Percentiles rank a stretch among this genome's conserved stretches.
Conservation (phyloP, 2,113 vertebrate species). For the Daboia siamensis region DNA sequence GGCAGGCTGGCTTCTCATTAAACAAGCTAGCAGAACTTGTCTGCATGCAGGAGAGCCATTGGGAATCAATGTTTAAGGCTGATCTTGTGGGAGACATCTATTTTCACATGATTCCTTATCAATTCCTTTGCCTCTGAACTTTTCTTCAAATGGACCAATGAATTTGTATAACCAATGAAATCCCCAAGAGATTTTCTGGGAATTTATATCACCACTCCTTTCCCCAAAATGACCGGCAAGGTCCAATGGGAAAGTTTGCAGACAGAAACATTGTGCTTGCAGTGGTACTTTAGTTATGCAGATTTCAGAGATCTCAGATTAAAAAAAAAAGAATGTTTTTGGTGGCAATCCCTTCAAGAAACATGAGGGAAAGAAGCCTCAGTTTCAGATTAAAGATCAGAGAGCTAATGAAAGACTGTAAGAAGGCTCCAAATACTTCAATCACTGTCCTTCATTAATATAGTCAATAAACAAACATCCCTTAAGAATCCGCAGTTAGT, state of each 20-base stretch:
- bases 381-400: conserved; percentile 28
- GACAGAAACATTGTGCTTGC: conserved; percentile 5
- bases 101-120: not conserved
- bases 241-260: not conserved
- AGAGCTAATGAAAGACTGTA: conserved; percentile 44
- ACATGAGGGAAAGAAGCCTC: conserved; percentile 21
- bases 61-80: not conserved
- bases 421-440: conserved; percentile 37
- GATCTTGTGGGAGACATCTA: not conserved
- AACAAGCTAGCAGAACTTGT: not conserved
- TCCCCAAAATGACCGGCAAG: not conserved
- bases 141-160: not conserved
- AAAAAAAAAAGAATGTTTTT: conserved; percentile 47
- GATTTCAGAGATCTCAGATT: conserved; percentile 35
- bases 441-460: conserved; percentile 55
- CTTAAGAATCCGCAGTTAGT: conserved; percentile 46
- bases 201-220: not conserved
- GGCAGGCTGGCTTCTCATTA: not conserved
- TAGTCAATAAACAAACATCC: conserved; percentile 60
- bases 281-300: not conserved
- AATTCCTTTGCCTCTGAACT: not conserved
- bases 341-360: conserved; percentile 41
- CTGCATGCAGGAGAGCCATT: not conserved
- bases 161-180: not conserved
- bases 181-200: not conserved